These are phyloP conservation scores for Ammospiza nelsoni DNA, from an alignment of 2,113 vertebrate species.

Conservation along the genomic window DNA sequence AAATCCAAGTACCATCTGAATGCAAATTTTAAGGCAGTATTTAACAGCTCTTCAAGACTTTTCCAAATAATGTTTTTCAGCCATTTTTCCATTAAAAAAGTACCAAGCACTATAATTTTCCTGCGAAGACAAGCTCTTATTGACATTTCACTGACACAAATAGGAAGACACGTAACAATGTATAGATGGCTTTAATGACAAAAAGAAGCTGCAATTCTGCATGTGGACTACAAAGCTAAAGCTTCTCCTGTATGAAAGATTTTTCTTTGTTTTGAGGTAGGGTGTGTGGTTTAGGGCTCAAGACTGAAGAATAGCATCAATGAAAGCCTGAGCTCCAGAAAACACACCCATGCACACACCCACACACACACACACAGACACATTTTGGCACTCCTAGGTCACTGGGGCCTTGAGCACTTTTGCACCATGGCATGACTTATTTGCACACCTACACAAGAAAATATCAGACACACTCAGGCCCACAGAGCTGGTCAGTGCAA, in stretches of 20 bases:
- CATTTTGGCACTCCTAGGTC: neutral
- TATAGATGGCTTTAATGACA: neutral
- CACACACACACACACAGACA: neutral
- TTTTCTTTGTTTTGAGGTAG: neutral
- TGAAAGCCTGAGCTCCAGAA: neutral
- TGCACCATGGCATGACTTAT: neutral
- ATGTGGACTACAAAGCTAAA: neutral
- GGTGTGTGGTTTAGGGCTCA: neutral
- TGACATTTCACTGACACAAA: neutral
- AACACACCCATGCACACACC: neutral
- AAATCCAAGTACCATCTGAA: neutral
- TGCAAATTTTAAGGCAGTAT: neutral
- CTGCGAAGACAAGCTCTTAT: neutral
- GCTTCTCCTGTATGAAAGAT: neutral
- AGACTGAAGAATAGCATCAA: neutral
- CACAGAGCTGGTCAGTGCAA: neutral
- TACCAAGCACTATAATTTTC: neutral
- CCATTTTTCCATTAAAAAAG: neutral
- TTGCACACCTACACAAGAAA: neutral
- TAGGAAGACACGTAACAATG: rapidly evolving
- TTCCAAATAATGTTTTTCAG: neutral
- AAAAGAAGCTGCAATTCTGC: neutral
- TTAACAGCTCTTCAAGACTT: neutral
- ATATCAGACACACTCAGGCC: neutral
- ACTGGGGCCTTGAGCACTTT: neutral